Evolutionary conservation across 2,888 invertebrate species (phyloP), one percentile per base, ranked within the genome.

Genomic region (Lomographa bimaculata): DNA sequence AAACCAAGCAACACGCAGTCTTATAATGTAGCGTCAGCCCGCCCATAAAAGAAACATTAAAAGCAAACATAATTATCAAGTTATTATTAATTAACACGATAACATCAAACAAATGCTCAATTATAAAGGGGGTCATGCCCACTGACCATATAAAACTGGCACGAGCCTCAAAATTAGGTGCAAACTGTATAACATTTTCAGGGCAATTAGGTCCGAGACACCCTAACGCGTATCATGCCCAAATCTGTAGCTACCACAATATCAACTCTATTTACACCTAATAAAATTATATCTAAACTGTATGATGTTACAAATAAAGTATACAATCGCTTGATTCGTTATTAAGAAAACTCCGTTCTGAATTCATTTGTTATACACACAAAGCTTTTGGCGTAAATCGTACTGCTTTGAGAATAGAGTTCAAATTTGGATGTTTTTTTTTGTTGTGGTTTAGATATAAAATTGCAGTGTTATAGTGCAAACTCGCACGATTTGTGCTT

Each of bases 171-270:
- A 34, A 47, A 79, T 69, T 72, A 72, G 54, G 67, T 69, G 70
- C 60, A 59, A 80, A 80, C 60, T 64, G 64, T 65, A 61, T 52
- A 51, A 54, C 54, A 71, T 75, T 77, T 74, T 73, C 65, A 58
- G 70, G 62, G 57, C 74, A 79, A 80, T 79, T 80, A 71, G 50
- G 46, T 51, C 50, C 53, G 49, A 30, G 32, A 60, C 75, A 64
- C 72, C 66, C 68, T 66, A 56, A 61, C 59, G 59, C 42, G 32
- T 43, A 63, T 66, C 69, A 60, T 60, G 61, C 62, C 61, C 60
- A 75, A 76, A 67, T 71, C 64, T 60, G 59, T 59, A 56, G 46
- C 57, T 50, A 66, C 68, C 60, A 55, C 58, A 62, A 20, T 55
- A 57, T 60, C 41, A 50, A 40, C 7, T 2, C 5, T 14, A 25